Evolutionary conservation across 2,888 invertebrate genomes (phyloP), one percentile per base, ranked within the genome.

Genomic region (Biston stratarius): DNA sequence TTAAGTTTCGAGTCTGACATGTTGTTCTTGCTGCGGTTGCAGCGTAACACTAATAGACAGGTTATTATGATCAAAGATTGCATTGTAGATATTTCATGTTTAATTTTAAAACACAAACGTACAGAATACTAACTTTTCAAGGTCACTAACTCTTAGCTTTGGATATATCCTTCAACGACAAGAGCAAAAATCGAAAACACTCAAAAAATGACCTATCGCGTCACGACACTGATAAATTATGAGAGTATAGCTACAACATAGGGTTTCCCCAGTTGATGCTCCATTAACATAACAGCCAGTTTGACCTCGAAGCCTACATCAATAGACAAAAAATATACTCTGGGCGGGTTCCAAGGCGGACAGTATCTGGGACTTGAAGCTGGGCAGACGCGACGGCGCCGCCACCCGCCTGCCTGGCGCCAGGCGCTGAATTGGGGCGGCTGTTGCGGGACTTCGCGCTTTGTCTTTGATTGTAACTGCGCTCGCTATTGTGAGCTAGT

Each of bases 311-410:
- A 74, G 88, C 90, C 89, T 88, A 90, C 83, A 88, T 90, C 86
- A 82, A 85, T 82, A 86, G 80, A 84, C 86, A 91, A 92, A 92
- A 75, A 92, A 92, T 84, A 92, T 84, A 84, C 82, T 79, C 92
- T 94, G 93, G 93, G 91, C 76, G 78, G 75, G 85, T 85, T 93
- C 93, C 94, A 94, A 92, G 86, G 83, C 86, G 85, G 74, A 75
- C 53, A 34, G 75, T 80, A 84, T 84, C 84, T 82, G 82, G 83
- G 79, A 79, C 80, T 81, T 83, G 82, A 74, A 73, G 81, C 81
- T 81, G 83, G 77, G 79, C 79, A 94, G 94, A 94, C 94, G 82
- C 84, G 91, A 88, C 93, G 94, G 91, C 93, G 94, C 94, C 92
- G 76, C 44, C 64, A 59, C 79, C 76, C 88, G 89, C 77, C 89